These are phyloP conservation scores for Schizothorax lantsangensis DNA, from an alignment of 2,797 vertebrate genomes.

Conservation along the genomic window DNA sequence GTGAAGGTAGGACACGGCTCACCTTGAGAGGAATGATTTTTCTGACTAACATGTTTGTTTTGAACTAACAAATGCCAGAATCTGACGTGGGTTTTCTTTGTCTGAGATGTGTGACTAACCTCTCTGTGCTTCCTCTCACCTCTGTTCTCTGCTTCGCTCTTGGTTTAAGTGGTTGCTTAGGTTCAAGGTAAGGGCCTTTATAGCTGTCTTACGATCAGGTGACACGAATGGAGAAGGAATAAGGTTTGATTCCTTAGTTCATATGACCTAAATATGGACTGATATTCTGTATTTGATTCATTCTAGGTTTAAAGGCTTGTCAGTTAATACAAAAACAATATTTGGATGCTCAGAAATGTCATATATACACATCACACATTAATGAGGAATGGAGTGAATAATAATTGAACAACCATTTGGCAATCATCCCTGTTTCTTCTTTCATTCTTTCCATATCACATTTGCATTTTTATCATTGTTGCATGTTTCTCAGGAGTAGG, in stretches of 20 bases:
- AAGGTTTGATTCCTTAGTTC: constrained; percentile 55
- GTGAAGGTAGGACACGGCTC: constrained; percentile 80
- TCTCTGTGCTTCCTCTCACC: constrained; percentile 85
- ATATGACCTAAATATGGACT: background rate
- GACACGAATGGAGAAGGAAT: constrained; percentile 74
- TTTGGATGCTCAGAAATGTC: background rate
- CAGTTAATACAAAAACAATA: background rate
- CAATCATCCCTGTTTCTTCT: constrained; percentile 38
- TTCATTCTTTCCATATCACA: background rate
- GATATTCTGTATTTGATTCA: background rate
- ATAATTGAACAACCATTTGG: background rate
- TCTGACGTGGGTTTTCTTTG: constrained; percentile 40
- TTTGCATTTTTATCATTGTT: constrained; percentile 14
- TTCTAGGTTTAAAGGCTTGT: background rate
- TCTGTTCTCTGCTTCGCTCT: constrained; percentile 83
- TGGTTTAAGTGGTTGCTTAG: constrained; percentile 97
- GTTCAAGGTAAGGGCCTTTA: constrained; percentile 93
- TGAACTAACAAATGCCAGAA: constrained; percentile 53
- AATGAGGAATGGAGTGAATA: background rate
- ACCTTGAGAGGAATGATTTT: background rate
- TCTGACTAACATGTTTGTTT: constrained; percentile 51
- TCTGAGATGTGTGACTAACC: constrained; percentile 79
- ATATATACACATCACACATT: background rate
- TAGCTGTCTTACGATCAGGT: constrained; percentile 38
- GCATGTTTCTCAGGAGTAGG: background rate